phyloP scores from a whole-genome alignment of 2,113 vertebrate species.

The Puma concolor region DNA sequence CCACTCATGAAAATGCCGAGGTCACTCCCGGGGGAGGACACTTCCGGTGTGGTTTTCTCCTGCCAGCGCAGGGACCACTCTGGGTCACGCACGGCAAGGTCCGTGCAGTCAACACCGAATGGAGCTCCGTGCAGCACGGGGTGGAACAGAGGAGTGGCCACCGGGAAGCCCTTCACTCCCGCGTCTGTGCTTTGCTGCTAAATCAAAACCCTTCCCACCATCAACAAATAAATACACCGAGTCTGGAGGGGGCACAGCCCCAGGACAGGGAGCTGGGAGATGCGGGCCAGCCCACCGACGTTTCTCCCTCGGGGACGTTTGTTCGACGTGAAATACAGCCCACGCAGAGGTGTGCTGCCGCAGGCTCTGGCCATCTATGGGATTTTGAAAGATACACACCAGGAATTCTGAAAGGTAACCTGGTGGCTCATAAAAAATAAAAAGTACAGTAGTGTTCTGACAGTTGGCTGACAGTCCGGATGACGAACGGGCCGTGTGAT shows the following conservation, averaged over 20 bases:
- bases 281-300: background rate
- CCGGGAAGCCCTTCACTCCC: background rate
- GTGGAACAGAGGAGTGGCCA: fast-evolving
- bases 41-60: background rate
- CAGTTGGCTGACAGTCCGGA: background rate
- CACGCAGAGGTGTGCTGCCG: background rate
- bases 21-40: too few species aligned
- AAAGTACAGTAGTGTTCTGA: background rate
- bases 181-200: fast-evolving
- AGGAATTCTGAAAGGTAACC: background rate
- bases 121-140: fast-evolving
- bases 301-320: background rate
- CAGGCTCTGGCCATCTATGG: background rate
- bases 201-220: background rate
- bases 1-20: background rate
- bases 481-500: background rate
- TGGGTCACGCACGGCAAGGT: background rate
- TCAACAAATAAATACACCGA: background rate
- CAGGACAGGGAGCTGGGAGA: background rate
- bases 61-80: fast-evolving
- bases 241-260: background rate
- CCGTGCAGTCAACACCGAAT: fast-evolving
- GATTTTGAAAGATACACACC: background rate
- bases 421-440: background rate
- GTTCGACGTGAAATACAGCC: background rate